A percentile compares a stretch with the other conserved stretches of the same genome.
phyloP scores from a whole-genome alignment of 53 echinoderm and acorn worm species.

The Zoroaster sp. region DNA sequence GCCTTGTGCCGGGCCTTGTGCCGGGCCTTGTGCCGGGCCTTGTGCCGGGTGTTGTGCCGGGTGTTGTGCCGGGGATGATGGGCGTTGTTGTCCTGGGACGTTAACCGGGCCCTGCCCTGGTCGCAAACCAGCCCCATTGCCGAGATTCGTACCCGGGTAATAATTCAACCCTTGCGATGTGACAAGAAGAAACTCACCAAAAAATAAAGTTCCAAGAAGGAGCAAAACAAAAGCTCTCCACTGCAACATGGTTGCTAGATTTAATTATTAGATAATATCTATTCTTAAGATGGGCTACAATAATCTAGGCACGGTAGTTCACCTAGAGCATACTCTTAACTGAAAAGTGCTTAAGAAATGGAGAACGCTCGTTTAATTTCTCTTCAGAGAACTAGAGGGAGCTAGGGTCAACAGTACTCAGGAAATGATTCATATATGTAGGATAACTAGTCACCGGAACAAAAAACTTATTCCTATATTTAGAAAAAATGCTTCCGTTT shows the following conservation, averaged over 20 bases:
- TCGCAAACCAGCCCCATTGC: background rate
- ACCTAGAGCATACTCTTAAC: background rate
- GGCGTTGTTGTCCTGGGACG: background rate
- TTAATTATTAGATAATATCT: background rate
- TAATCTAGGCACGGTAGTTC: background rate
- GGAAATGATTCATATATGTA: background rate
- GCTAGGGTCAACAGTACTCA: background rate
- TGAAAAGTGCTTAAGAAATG: background rate
- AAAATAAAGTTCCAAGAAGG: background rate
- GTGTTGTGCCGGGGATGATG: background rate
- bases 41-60: background rate
- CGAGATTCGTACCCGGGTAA: background rate
- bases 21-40: background rate
- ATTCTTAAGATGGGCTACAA: too few species aligned
- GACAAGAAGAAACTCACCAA: background rate
- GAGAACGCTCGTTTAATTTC: background rate
- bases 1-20: background rate
- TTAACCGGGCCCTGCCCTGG: background rate
- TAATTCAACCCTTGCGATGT: background rate
- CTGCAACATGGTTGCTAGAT: background rate
- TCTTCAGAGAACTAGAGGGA: background rate
- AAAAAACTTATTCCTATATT: background rate
- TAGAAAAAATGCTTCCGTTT: background rate
- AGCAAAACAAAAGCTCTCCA: background rate
- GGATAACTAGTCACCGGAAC: background rate